Evolutionary conservation across 2,888 invertebrate species (phyloP).

Genomic region (Drosophila antonietae): DNA sequence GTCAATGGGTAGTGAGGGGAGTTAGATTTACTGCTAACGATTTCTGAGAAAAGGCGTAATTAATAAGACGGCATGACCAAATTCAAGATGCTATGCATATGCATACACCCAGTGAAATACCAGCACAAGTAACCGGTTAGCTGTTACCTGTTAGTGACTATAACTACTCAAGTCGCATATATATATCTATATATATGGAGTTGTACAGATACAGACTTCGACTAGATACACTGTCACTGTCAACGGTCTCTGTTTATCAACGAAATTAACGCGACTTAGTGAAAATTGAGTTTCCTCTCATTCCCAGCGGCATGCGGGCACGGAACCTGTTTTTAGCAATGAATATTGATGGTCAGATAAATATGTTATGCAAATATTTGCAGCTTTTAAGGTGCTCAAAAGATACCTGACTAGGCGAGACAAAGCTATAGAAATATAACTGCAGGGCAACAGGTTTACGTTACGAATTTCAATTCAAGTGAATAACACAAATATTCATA

Average conservation of each 20-base stretch:
- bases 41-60: conserved; percentile 32
- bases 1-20: conserved; percentile 26
- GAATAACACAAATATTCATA: conserved; percentile 18
- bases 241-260: conserved; percentile 55
- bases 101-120: not conserved
- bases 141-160: conserved; percentile 21
- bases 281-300: conserved; percentile 56
- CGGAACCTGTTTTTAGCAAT: conserved; percentile 63
- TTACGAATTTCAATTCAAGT: conserved; percentile 16
- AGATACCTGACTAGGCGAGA: conserved; percentile 24
- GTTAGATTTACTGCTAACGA: conserved; percentile 6
- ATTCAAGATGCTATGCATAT: conserved; percentile 33
- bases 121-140: conserved; percentile 43
- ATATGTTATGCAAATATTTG: conserved; percentile 71
- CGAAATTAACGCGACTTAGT: conserved; percentile 71
- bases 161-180: conserved; percentile 28
- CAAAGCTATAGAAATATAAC: conserved; percentile 22
- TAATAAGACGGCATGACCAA: conserved; percentile 32
- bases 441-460: conserved; percentile 48
- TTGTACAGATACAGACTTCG: conserved; percentile 15
- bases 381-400: conserved; percentile 45
- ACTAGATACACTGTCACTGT: conserved; percentile 31
- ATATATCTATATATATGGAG: not conserved
- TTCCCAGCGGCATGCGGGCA: not conserved
- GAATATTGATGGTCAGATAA: conserved; percentile 38